A percentile compares a stretch with the other conserved stretches of the same genome.
These are phyloP conservation scores for Pogonophryne albipinna DNA, from an alignment of 2,797 vertebrate genomes.

Conservation along the genomic window DNA sequence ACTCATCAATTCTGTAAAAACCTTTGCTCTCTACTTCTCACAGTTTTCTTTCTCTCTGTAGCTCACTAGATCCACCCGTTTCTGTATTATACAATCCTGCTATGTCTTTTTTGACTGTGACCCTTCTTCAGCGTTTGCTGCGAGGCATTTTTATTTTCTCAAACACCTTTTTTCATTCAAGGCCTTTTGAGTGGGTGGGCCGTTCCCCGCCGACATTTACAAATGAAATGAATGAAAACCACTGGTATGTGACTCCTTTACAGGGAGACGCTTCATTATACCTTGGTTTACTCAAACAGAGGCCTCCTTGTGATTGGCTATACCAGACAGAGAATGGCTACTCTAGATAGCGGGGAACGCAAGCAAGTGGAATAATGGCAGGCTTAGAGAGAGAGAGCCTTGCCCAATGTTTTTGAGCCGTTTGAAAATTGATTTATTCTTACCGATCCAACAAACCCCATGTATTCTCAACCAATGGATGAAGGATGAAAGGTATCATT, in stretches of 20 bases:
- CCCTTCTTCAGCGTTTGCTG: conserved; percentile 62
- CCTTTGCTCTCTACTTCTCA: conserved; percentile 18
- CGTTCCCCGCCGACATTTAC: conserved; percentile 65
- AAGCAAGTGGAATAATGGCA: conserved; percentile 81
- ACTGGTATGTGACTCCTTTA: conserved; percentile 70
- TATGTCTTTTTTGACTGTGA: conserved; percentile 61
- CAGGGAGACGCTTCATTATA: conserved; percentile 76
- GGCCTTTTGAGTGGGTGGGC: conserved; percentile 67
- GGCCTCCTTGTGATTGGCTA: conserved; percentile 66
- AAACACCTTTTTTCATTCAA: conserved; percentile 57
- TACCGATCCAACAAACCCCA: conserved; percentile 79
- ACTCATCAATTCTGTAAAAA: conserved; percentile 25
- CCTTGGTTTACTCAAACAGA: conserved; percentile 73
- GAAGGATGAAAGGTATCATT: conserved; percentile 86
- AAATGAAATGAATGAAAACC: conserved; percentile 80
- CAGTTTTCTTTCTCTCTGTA: conserved; percentile 32
- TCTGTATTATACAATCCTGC: conserved; percentile 45
- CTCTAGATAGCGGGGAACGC: conserved; percentile 69
- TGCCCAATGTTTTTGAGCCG: conserved; percentile 78
- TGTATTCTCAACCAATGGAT: conserved; percentile 82
- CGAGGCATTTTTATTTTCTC: conserved; percentile 56
- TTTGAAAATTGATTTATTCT: conserved; percentile 85
- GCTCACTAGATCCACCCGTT: conserved; percentile 53
- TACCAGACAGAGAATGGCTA: conserved; percentile 67
- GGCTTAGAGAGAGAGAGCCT: conserved; percentile 76